These are phyloP conservation scores for Alexandromys fortis DNA, from an alignment of 2,113 vertebrate genomes.

Conservation along the genomic window DNA sequence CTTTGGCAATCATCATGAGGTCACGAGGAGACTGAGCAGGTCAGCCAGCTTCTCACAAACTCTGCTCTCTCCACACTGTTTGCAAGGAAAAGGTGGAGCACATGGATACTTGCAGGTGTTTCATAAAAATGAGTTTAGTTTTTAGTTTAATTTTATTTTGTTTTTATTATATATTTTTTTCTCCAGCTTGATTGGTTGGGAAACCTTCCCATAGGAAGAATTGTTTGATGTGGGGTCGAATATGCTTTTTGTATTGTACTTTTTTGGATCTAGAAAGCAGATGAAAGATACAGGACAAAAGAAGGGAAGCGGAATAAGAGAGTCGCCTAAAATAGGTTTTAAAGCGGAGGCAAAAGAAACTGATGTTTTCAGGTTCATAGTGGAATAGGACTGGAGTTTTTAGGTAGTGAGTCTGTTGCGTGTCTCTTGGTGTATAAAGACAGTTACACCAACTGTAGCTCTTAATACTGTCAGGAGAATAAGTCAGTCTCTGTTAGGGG, in stretches of 20 bases:
- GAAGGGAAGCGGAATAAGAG: not conserved
- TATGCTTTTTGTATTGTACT: not conserved
- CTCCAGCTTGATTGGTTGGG: not conserved
- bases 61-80: not conserved
- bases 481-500: constrained; percentile 43
- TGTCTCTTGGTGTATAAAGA: not conserved
- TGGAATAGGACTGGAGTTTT: not conserved
- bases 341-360: not conserved
- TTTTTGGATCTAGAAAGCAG: constrained; percentile 14
- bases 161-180: not conserved
- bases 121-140: not conserved
- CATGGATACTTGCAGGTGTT: not conserved
- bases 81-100: not conserved
- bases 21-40: not conserved
- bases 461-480: not conserved
- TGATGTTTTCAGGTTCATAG: not conserved
- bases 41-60: not conserved
- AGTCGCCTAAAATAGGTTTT: not conserved
- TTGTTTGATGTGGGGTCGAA: constrained; percentile 25
- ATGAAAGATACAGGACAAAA: not conserved
- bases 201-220: not conserved
- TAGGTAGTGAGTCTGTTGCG: not conserved
- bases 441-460: not conserved
- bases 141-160: not conserved
- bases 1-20: not conserved